These are phyloP conservation scores for Climacteris rufus DNA, from an alignment of 2,113 vertebrate species.

Conservation along the genomic window DNA sequence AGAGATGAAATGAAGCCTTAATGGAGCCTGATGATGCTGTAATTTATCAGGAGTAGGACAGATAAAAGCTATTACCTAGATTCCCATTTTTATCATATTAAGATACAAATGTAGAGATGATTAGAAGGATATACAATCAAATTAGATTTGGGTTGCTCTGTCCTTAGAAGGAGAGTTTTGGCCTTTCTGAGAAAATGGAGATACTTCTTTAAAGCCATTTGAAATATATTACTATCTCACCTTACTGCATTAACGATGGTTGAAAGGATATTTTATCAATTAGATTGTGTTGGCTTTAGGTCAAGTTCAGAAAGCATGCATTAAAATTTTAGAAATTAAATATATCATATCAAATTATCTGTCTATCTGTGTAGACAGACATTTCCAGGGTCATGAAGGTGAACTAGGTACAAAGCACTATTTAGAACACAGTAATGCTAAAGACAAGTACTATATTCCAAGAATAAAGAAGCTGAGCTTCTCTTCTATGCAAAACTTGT, in stretches of 20 bases:
- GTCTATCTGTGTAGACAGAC: not conserved
- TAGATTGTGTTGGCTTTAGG: not conserved
- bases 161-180: not conserved
- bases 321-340: not conserved
- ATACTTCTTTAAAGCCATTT: not conserved
- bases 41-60: not conserved
- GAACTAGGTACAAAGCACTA: not conserved
- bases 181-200: not conserved
- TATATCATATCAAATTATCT: not conserved
- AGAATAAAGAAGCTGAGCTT: not conserved
- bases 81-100: not conserved
- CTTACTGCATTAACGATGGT: not conserved
- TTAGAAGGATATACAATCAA: not conserved
- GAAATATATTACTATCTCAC: not conserved
- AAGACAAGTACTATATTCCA: not conserved
- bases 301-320: not conserved
- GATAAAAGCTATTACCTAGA: not conserved
- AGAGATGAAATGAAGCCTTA: not conserved
- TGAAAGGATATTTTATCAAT: not conserved
- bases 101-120: not conserved
- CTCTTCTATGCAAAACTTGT: not conserved
- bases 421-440: not conserved
- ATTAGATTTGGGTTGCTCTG: not conserved
- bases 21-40: not conserved
- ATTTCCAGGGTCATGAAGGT: not conserved